Evolutionary conservation across 2,113 vertebrate genomes (phyloP), one percentile per base, ranked within the genome.

Genomic region (Talpa occidentalis): DNA sequence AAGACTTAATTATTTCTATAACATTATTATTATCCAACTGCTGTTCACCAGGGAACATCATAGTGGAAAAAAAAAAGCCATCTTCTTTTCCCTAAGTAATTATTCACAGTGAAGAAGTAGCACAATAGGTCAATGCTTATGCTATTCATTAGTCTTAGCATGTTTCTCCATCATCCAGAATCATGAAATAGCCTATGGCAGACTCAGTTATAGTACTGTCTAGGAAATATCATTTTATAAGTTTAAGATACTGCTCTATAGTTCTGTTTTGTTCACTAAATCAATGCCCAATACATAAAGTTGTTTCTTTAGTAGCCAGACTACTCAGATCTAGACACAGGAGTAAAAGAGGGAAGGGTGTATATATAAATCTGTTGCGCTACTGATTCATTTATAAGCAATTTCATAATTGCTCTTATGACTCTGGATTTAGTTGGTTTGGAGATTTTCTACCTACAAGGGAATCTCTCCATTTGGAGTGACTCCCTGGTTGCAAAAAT

Each of bases 391-490:
- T 52, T 76, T 77, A 80, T 76, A 22, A 56, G 42, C 22, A 28
- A 28, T 62, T 28, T 85, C 22, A 9, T 74, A 52, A 60, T 19
- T 89, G 22, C 70, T 10, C 10, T 35, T 19, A 3, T 69, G 73
- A 73, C 35, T 94, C n/a, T 60, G 10, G 11, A 62, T 67, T 94
- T 78, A 77, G n/a, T 60, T 82, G 78, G 11, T 83, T 67, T 86
- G 52, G 40, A 93, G 30, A n/a, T 62, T 59, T 95, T 90, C 10
- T 83, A 26, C 16, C 17, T 19, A 42, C 40, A 5, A 74, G 24
- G 28, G 10, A 44, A 24, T 70, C 14, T 94, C 91, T 79, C n/a
- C 24, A 52, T 15, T 78, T 72, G 56, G 56, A 11, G 9, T 78
- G 79, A 30, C 12, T 81, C 4, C 24, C 2, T 86, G 24, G 12